phyloP scores from a whole-genome alignment of 1,140 invertebrate species.

The Plectrocnemia conspersa region DNA sequence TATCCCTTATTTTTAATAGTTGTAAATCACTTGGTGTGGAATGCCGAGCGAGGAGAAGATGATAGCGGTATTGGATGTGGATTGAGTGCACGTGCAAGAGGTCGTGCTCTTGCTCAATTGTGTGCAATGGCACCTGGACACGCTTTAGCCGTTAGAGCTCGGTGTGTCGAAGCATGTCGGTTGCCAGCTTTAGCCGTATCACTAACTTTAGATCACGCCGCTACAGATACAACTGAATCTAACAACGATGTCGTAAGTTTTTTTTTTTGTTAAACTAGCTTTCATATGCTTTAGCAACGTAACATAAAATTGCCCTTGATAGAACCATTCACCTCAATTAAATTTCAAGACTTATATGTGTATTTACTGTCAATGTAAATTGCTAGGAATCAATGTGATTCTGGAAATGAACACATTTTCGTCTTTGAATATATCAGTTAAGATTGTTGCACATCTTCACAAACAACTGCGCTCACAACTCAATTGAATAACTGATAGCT shows the following conservation, averaged over 20 bases:
- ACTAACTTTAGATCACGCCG: constrained; percentile 54
- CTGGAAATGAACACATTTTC: too few species aligned
- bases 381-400: too few species aligned
- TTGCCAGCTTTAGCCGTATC: constrained; percentile 84
- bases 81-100: constrained; percentile 24
- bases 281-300: background rate
- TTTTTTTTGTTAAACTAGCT: background rate
- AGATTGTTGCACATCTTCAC: too few species aligned
- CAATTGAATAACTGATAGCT: too few species aligned
- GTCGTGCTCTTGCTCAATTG: constrained; percentile 67
- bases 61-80: constrained; percentile 56
- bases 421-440: too few species aligned
- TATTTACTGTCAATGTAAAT: too few species aligned
- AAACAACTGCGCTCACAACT: too few species aligned
- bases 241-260: constrained; percentile 45
- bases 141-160: constrained; percentile 73
- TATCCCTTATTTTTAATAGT: constrained; percentile 54
- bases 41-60: constrained; percentile 86
- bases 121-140: constrained; percentile 89
- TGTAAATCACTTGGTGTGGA: constrained; percentile 75
- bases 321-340: too few species aligned
- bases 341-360: too few species aligned
- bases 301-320: too few species aligned
- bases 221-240: constrained; percentile 37
- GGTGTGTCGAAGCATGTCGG: constrained; percentile 81